Evolutionary conservation across 2,113 vertebrate genomes (phyloP).

Genomic region (human (Homo sapiens)): GRCh38 chr1:47309501-47310000

Average conservation of each 20-base stretch:
- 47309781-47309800: neutral
- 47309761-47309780: neutral
- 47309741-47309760: constrained; percentile 68
- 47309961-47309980: neutral
- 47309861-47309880: neutral
- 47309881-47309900: neutral
- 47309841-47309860: neutral
- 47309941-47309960: neutral
- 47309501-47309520: constrained; percentile 4
- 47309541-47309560: constrained; percentile 67
- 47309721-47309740: constrained; percentile 50
- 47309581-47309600: constrained; percentile 13
- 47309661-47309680: constrained; percentile 38
- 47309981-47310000: neutral
- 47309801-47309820: neutral
- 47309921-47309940: constrained; percentile 36
- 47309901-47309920: neutral
- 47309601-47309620: constrained; percentile 2
- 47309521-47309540: constrained; percentile 57
- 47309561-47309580: constrained; percentile 24
- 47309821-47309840: neutral
- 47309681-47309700: constrained; percentile 12
- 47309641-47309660: constrained; percentile 28
- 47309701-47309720: neutral
- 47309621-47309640: constrained; percentile 27